A percentile compares a stretch with the other conserved stretches of the same genome.
These are phyloP conservation scores for Scolopax bukidnonensis DNA, from an alignment of 2,797 vertebrate species.

Conservation along the genomic window DNA sequence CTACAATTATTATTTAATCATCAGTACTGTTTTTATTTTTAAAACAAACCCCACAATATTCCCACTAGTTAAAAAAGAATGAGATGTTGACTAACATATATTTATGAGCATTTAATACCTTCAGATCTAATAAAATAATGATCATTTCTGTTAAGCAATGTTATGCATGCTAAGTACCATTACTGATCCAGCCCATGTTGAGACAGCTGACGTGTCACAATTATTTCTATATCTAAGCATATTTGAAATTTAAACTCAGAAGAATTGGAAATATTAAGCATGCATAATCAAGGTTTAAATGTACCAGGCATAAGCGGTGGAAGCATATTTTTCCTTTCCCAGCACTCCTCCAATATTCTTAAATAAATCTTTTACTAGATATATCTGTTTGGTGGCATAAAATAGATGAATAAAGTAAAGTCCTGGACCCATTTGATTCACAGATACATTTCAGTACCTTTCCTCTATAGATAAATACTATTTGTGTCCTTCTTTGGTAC, in stretches of 20 bases:
- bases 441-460: not conserved
- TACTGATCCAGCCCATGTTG: not conserved
- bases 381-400: not conserved
- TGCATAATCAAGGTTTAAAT: slow-evolving; percentile 44
- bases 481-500: not conserved
- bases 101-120: not conserved
- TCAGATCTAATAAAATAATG: not conserved
- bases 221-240: slow-evolving; percentile 21
- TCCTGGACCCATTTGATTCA: not conserved
- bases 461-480: not conserved
- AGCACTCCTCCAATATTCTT: not conserved
- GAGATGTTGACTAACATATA: not conserved
- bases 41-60: not conserved
- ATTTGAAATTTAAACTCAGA: slow-evolving; percentile 50
- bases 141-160: not conserved
- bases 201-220: not conserved
- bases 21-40: not conserved
- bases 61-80: not conserved
- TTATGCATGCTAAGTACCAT: not conserved
- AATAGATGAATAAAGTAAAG: not conserved
- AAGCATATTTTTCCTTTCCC: not conserved
- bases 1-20: slow-evolving; percentile 17
- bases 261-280: slow-evolving; percentile 24
- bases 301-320: not conserved
- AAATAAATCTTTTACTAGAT: not conserved